Evolutionary conservation across 2,797 vertebrate genomes (phyloP).

Genomic region (Galaxias olidus): DNA sequence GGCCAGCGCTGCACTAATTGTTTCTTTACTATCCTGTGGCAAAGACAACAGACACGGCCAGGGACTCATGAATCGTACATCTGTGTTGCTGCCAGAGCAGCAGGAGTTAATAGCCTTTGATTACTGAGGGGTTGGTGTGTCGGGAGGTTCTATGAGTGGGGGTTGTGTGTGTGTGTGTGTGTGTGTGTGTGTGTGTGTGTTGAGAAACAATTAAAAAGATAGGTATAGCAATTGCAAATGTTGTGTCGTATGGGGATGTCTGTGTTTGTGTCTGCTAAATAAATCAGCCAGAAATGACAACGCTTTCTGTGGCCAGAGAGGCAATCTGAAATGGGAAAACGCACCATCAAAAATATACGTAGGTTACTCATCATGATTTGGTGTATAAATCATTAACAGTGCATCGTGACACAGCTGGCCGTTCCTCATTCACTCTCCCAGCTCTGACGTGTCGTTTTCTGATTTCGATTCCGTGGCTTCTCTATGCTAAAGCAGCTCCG

Average conservation of each 20-base stretch:
- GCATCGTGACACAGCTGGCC: no score
- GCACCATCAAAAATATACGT: no score
- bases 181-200: neutral
- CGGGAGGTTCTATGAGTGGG: conserved; percentile 25
- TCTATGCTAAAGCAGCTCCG: neutral
- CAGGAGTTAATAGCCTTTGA: conserved; percentile 75
- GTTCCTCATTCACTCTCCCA: no score
- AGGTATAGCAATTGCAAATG: no score
- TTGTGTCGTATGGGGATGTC: neutral
- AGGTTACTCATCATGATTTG: no score
- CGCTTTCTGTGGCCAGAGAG: no score
- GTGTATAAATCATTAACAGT: no score
- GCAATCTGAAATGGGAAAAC: no score
- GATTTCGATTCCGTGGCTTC: no score
- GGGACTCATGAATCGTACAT: conserved; percentile 78
- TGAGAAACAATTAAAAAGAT: no score
- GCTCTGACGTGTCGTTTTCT: no score
- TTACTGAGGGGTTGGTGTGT: conserved; percentile 56
- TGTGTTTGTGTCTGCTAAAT: conserved; percentile 4
- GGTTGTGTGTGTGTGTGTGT: conserved; percentile 19
- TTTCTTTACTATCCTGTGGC: conserved; percentile 80
- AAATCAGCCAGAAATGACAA: no score
- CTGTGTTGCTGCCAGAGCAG: conserved; percentile 71
- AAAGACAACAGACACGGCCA: conserved; percentile 75
- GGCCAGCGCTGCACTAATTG: conserved; percentile 78